These are phyloP conservation scores for Metopia argyrocephala DNA, from an alignment of 2,888 invertebrate genomes.

Conservation along the genomic window DNA sequence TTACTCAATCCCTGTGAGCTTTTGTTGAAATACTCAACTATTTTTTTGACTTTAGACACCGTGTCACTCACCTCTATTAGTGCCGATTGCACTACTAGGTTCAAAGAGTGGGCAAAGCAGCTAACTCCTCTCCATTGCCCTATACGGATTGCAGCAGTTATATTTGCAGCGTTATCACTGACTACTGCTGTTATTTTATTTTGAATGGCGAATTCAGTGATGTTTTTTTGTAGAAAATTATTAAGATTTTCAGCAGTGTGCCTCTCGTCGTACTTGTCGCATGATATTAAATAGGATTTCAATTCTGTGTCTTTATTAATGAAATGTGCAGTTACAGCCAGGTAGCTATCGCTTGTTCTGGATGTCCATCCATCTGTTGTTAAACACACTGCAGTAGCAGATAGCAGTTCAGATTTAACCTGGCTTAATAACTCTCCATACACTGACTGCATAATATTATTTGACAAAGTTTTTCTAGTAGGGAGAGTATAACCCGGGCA, in stretches of 20 bases:
- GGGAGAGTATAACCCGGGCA: too few relatives aligned
- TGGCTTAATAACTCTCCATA: too few relatives aligned
- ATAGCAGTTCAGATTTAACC: too few relatives aligned
- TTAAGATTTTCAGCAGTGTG: conserved; percentile 29
- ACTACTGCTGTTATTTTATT: conserved; percentile 12
- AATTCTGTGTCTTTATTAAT: too few relatives aligned
- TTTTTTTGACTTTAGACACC: background rate
- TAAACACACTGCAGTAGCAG: too few relatives aligned
- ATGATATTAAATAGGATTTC: conserved; percentile 29
- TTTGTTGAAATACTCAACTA: conserved; percentile 28
- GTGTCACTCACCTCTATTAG: background rate
- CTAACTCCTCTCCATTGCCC: too few relatives aligned
- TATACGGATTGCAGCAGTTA: conserved; percentile 29
- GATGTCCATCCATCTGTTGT: too few relatives aligned
- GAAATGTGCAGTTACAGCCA: too few relatives aligned
- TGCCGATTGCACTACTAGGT: conserved; percentile 15
- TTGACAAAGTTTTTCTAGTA: too few relatives aligned
- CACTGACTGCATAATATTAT: too few relatives aligned
- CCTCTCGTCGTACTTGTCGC: conserved; percentile 13
- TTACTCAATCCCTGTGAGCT: background rate
- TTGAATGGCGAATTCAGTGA: background rate
- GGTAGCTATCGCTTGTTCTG: too few relatives aligned
- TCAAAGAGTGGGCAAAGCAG: too few relatives aligned
- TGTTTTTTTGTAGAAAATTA: background rate
- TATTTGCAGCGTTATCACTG: conserved; percentile 43